Percentiles rank a stretch among this genome's conserved stretches.
Evolutionary conservation across 2,797 vertebrate genomes (phyloP).

Genomic region (Hyperoplus lanceolatus): DNA sequence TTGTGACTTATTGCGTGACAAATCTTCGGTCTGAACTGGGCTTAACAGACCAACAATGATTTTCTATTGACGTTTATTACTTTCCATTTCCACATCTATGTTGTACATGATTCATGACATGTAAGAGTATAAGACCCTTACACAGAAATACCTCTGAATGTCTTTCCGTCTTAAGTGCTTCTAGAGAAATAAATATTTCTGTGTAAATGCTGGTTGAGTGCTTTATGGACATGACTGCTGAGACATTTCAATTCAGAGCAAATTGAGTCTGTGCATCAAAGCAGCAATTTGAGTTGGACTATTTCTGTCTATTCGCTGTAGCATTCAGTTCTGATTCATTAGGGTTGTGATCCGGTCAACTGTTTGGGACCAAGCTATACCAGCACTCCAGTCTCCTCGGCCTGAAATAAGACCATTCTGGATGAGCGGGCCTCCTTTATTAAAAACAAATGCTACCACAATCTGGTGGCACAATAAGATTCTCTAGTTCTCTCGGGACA

Average conservation of each 20-base stretch:
- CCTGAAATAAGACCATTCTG: conserved; percentile 57
- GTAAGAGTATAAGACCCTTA: conserved; percentile 37
- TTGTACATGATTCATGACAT: conserved; percentile 7
- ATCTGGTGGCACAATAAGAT: conserved; percentile 38
- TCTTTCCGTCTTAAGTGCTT: conserved; percentile 29
- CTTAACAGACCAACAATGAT: conserved; percentile 35
- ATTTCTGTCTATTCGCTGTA: conserved; percentile 25
- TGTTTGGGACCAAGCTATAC: conserved; percentile 55
- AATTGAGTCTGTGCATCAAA: conserved; percentile 48
- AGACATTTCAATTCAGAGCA: conserved; percentile 54
- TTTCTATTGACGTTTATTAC: conserved; percentile 28
- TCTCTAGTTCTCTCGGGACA: conserved; percentile 54
- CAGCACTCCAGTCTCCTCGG: conserved; percentile 50
- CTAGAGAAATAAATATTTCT: conserved; percentile 21
- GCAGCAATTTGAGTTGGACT: conserved; percentile 31
- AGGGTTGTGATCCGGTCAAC: conserved; percentile 42
- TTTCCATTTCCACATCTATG: conserved; percentile 35
- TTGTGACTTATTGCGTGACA: conserved; percentile 17
- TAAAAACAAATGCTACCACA: conserved; percentile 39
- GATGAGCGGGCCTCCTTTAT: conserved; percentile 34
- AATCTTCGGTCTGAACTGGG: conserved; percentile 27
- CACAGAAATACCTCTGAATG: conserved; percentile 15
- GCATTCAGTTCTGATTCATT: conserved; percentile 53
- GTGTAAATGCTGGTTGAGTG: conserved; percentile 45
- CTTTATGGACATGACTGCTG: conserved; percentile 50